These are phyloP conservation scores for Nyctereutes procyonoides DNA, from an alignment of 2,113 vertebrate species.

Conservation along the genomic window DNA sequence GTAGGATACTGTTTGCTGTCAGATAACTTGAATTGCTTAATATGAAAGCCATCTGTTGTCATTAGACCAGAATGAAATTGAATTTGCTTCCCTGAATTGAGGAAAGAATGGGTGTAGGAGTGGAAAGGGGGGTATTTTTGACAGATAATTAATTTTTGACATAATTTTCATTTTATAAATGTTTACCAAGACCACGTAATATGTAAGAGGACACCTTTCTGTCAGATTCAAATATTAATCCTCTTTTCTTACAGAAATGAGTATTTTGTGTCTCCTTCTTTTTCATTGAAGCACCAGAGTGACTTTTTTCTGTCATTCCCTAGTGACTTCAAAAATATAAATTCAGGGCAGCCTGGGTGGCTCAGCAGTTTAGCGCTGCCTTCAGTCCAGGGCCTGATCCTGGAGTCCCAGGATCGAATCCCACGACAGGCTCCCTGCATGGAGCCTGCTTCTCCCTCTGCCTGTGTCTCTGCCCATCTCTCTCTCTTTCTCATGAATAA, in stretches of 20 bases:
- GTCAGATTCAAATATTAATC: conserved; percentile 6
- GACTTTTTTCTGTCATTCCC: not conserved
- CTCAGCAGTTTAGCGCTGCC: too few relatives aligned
- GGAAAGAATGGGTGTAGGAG: not conserved
- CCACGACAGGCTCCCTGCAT: too few relatives aligned
- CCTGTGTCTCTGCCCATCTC: too few relatives aligned
- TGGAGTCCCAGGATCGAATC: too few relatives aligned
- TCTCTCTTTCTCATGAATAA: too few relatives aligned
- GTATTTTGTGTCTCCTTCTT: conserved; percentile 21
- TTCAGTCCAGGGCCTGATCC: too few relatives aligned
- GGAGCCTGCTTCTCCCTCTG: too few relatives aligned
- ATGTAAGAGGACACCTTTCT: not conserved
- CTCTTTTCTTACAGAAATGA: not conserved
- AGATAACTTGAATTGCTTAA: conserved; percentile 54
- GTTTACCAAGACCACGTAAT: conserved; percentile 36
- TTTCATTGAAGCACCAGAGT: not conserved
- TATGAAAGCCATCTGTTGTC: conserved; percentile 65
- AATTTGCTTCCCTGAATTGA: conserved; percentile 49
- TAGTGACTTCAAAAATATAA: conserved; percentile 2
- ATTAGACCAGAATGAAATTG: conserved; percentile 60
- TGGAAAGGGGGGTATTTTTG: conserved; percentile 54
- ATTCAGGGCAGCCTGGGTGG: not conserved
- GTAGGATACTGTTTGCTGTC: conserved; percentile 37
- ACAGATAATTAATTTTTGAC: conserved; percentile 65
- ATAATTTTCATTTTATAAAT: conserved; percentile 57